Evolutionary conservation across 2,888 invertebrate species (phyloP).

Genomic region (Endotricha flammealis): DNA sequence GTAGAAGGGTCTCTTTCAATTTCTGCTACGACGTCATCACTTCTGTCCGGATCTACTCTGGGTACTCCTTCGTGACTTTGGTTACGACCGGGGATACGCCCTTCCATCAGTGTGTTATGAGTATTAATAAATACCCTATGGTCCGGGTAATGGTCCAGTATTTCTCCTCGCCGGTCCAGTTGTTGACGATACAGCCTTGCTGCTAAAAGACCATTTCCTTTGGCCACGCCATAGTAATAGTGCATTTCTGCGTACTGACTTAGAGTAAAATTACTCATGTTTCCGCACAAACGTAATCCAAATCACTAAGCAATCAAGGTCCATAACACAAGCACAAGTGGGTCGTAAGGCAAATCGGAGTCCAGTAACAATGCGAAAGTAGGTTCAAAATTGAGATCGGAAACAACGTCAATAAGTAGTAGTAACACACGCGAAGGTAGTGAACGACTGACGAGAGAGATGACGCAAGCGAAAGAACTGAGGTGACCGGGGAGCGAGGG

Average conservation of each 20-base stretch:
- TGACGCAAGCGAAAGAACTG: too few relatives aligned
- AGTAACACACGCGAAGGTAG: background rate
- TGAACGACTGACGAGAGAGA: slow-evolving; percentile 10
- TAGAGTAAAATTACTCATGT: slow-evolving; percentile 12
- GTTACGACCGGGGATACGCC: slow-evolving; percentile 8
- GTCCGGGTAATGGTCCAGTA: slow-evolving; percentile 13
- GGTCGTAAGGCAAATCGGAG: slow-evolving; percentile 8
- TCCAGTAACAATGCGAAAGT: slow-evolving; percentile 6
- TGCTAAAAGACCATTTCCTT: slow-evolving; percentile 14
- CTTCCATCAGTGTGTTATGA: slow-evolving; percentile 10
- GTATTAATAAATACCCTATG: slow-evolving; percentile 15
- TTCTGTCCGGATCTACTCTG: slow-evolving; percentile 5
- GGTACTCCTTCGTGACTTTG: background rate
- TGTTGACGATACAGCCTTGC: slow-evolving; percentile 12
- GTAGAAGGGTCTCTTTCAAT: slow-evolving; percentile 14
- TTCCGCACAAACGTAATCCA: slow-evolving; percentile 4
- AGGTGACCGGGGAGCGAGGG: too few relatives aligned
- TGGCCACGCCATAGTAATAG: slow-evolving; percentile 16
- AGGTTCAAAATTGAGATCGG: too few relatives aligned
- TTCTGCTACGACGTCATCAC: slow-evolving; percentile 12
- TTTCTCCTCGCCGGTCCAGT: slow-evolving; percentile 10
- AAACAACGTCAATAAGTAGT: background rate
- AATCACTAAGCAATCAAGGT: background rate
- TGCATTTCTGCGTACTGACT: slow-evolving; percentile 18
- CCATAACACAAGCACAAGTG: slow-evolving; percentile 9